Evolutionary conservation across 2,888 invertebrate genomes (phyloP).

Genomic region (Tuta absoluta): DNA sequence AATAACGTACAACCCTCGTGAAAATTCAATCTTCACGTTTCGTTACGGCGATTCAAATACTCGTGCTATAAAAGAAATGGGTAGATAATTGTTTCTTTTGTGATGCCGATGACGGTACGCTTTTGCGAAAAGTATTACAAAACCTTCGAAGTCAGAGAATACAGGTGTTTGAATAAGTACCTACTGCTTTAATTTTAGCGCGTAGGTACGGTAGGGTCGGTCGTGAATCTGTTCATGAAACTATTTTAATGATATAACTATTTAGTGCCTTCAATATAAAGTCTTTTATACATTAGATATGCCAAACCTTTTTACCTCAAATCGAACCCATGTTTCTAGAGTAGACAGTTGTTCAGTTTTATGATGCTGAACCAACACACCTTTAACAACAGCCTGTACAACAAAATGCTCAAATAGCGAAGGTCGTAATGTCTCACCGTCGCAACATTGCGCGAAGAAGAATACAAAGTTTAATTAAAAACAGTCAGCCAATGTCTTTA

Average conservation of each 20-base stretch:
- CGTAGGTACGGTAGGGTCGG: no score
- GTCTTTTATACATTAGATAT: no score
- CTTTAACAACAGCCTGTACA: neutral
- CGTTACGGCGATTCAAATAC: neutral
- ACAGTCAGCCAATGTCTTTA: constrained; percentile 13
- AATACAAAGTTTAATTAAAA: constrained; percentile 26
- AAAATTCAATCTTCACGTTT: neutral
- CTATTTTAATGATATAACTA: no score
- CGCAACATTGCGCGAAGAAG: neutral
- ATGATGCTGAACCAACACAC: no score
- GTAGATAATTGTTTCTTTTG: constrained; percentile 4
- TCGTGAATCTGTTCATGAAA: no score
- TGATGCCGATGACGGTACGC: neutral
- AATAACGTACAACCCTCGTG: neutral
- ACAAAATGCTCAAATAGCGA: neutral
- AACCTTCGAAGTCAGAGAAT: neutral
- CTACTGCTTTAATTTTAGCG: no score
- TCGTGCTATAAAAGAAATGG: neutral
- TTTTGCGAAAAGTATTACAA: neutral
- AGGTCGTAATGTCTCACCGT: neutral
- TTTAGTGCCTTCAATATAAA: no score
- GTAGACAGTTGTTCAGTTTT: no score
- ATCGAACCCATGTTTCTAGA: no score
- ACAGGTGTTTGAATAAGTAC: no score
- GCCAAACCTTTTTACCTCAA: no score